Evolutionary conservation across 2,888 invertebrate species (phyloP), one percentile per base, ranked within the genome.

Genomic region (Parelbella ahira): DNA sequence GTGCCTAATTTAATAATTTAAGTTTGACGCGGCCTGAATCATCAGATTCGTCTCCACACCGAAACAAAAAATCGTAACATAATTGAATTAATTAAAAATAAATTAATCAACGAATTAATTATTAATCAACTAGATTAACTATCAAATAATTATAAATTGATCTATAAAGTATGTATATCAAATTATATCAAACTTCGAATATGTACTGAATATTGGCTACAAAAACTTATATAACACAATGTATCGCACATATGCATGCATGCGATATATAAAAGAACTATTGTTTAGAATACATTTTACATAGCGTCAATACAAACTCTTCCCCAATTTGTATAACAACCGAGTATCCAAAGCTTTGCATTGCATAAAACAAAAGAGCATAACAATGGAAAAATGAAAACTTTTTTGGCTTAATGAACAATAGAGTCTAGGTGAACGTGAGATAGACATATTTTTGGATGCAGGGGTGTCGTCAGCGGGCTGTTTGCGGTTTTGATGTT

Each of bases 321-420:
- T 70, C 55, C 54, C 61, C 62, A 67, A 69, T 72, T 68, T 64
- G 54, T 58, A 63, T 61, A 63, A 63, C 58, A 62, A 60, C 65
- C 63, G 64, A 59, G 56, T 56, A 63, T 61, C 58, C 60, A 58
- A 63, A 63, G 60, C 55, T 60, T 58, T 56, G 71, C 76, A 77
- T 82, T 71, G 55, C 63, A 74, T 77, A 75, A 82, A 83, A 86
- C 82, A 86, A 83, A 75, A 72, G 76, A 63, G 51, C 62, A 53
- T 50, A 63, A 83, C 83, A 84, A 84, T 81, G 70, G 69, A 50
- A 66, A 74, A 69, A 68, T 63, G 61, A 57, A 62, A 78, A 80
- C 70, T 74, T 86, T 83, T 82, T 82, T 71, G 81, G 80, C 71
- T 65, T 68, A 68, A 73, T 68, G 66, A 55, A 82, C 83, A 82